A percentile compares a stretch with the other conserved stretches of the same genome.
phyloP scores from a whole-genome alignment of 2,113 vertebrate genomes.

The Chascanopsetta lugubris region DNA sequence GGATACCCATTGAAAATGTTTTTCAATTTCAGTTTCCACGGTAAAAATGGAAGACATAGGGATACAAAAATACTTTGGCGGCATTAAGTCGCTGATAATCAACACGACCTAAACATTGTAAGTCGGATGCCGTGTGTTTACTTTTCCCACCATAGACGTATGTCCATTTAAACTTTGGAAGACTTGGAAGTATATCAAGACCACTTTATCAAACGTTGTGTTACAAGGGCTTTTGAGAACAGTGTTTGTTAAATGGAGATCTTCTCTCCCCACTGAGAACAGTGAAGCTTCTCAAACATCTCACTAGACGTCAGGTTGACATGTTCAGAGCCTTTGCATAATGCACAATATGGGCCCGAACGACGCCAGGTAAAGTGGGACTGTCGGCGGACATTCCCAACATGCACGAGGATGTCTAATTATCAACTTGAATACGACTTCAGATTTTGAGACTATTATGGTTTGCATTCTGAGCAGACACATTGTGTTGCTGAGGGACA shows the following conservation, averaged over 20 bases:
- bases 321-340: neutral
- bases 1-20: neutral
- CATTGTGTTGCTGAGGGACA: neutral
- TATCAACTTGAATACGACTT: neutral
- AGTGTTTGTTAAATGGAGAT: no score
- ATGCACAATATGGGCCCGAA: neutral
- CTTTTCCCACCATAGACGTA: neutral
- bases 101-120: neutral
- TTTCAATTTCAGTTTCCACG: neutral
- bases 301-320: no score
- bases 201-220: neutral
- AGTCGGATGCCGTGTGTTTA: neutral
- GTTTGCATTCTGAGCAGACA: neutral
- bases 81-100: neutral
- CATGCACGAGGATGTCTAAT: neutral
- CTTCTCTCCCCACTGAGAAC: neutral
- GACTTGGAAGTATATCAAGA: no score
- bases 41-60: neutral
- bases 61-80: slow-evolving; percentile 5
- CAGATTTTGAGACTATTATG: neutral
- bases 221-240: no score
- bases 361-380: neutral
- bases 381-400: neutral
- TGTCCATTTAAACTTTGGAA: neutral
- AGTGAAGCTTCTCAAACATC: no score